These are phyloP conservation scores for Brachionichthys hirsutus DNA, from an alignment of 2,113 vertebrate genomes.

Conservation along the genomic window DNA sequence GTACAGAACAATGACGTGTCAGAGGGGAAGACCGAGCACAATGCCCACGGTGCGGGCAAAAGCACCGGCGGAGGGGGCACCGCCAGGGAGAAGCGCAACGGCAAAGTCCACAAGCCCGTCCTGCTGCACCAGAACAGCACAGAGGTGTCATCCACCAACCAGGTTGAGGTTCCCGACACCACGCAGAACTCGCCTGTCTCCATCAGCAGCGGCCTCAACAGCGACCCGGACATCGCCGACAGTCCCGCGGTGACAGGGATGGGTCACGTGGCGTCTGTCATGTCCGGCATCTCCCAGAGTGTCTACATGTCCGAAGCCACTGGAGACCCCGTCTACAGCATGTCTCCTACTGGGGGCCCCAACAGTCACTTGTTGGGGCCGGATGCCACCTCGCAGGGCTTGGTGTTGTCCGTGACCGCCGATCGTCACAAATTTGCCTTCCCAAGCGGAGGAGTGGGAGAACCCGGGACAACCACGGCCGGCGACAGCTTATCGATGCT, in stretches of 20 bases:
- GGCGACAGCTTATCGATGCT: constrained; percentile 90
- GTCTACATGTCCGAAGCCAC: constrained; percentile 98
- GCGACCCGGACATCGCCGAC: constrained; percentile 94
- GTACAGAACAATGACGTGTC: constrained; percentile 98
- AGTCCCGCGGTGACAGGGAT: constrained; percentile 94
- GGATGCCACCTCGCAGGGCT: constrained; percentile 87
- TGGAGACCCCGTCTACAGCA: constrained; percentile 93
- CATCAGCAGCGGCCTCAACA: constrained; percentile 98
- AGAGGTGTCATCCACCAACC: constrained; percentile 97
- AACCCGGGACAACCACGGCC: constrained; percentile 57
- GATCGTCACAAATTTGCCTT: constrained; percentile 98
- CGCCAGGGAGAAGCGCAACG: constrained; percentile 94
- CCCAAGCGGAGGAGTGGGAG: constrained; percentile 81
- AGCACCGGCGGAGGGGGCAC: constrained; percentile 75
- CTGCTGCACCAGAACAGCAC: constrained; percentile 97
- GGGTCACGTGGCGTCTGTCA: constrained; percentile 94
- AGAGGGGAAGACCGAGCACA: constrained; percentile 94
- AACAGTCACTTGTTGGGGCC: constrained; percentile 93
- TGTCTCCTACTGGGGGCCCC: constrained; percentile 92
- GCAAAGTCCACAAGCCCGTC: constrained; percentile 93
- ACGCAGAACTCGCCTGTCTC: constrained; percentile 98
- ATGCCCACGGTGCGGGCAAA: constrained; percentile 82
- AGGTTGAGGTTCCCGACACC: constrained; percentile 98
- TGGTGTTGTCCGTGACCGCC: constrained; percentile 90
- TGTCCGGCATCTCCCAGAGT: constrained; percentile 92